Conservation (phyloP, 2,797 vertebrate genomes). For the Dermochelys coriacea region DNA sequence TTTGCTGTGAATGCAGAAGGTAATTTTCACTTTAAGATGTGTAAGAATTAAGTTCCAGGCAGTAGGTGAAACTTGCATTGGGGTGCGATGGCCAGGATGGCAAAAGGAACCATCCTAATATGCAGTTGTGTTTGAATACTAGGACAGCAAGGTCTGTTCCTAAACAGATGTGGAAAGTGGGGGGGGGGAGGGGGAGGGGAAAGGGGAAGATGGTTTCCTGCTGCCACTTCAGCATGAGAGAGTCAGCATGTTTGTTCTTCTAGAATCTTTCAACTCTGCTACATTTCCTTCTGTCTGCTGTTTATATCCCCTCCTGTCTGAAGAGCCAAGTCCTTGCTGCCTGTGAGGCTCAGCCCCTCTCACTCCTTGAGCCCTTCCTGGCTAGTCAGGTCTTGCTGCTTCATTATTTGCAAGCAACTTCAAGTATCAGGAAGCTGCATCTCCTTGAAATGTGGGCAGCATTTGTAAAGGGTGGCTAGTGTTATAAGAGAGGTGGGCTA, state of each 20-base stretch:
- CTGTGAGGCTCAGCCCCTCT: background rate
- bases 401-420: background rate
- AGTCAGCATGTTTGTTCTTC: background rate
- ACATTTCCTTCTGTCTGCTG: background rate
- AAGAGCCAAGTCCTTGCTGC: background rate
- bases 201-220: background rate
- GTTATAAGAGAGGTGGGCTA: background rate
- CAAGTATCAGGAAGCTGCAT: background rate
- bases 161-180: background rate
- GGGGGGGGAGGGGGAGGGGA: too few relatives aligned
- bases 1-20: background rate
- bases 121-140: conserved; percentile 8
- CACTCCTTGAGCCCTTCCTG: background rate
- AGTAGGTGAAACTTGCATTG: background rate
- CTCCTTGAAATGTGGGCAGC: background rate
- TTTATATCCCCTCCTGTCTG: background rate
- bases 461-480: background rate
- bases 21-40: conserved; percentile 14
- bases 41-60: background rate
- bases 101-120: background rate
- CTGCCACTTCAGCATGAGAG: conserved; percentile 8
- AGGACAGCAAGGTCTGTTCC: background rate
- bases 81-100: background rate
- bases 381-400: background rate
- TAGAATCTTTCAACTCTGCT: background rate